Evolutionary conservation across 2,888 invertebrate genomes (phyloP).

Genomic region (Xestia ashworthii): DNA sequence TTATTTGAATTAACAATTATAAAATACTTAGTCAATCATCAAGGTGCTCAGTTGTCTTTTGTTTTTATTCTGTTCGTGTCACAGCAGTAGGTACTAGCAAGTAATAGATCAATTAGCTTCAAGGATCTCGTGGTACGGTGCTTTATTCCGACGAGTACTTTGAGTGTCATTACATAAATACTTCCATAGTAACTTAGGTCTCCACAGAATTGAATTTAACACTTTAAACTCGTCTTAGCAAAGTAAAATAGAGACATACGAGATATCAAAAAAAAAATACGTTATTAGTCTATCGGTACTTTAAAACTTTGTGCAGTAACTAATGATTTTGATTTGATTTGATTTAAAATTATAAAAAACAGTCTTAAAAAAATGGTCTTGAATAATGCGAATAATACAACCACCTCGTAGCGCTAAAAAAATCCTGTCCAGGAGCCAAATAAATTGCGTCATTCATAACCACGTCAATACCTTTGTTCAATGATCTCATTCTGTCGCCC

Average conservation of each 20-base stretch:
- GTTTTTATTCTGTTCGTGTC: slow-evolving; percentile 53
- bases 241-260: background rate
- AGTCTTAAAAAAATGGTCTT: background rate
- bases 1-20: slow-evolving; percentile 58
- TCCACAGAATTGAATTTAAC: background rate
- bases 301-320: background rate
- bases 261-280: background rate
- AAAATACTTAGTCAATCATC: slow-evolving; percentile 41
- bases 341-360: background rate
- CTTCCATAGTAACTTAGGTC: slow-evolving; percentile 2
- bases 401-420: background rate
- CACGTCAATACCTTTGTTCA: background rate
- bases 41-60: slow-evolving; percentile 47
- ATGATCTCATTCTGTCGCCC: slow-evolving; percentile 7
- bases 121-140: slow-evolving; percentile 54
- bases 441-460: background rate
- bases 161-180: slow-evolving; percentile 26
- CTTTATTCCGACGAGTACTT: slow-evolving; percentile 26
- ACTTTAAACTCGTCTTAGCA: background rate
- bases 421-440: background rate
- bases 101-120: slow-evolving; percentile 63
- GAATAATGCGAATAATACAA: background rate
- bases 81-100: slow-evolving; percentile 33
- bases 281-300: background rate
- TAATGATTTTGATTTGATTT: background rate